phyloP scores from a whole-genome alignment of 2,113 vertebrate genomes.

The Nyctereutes procyonoides region DNA sequence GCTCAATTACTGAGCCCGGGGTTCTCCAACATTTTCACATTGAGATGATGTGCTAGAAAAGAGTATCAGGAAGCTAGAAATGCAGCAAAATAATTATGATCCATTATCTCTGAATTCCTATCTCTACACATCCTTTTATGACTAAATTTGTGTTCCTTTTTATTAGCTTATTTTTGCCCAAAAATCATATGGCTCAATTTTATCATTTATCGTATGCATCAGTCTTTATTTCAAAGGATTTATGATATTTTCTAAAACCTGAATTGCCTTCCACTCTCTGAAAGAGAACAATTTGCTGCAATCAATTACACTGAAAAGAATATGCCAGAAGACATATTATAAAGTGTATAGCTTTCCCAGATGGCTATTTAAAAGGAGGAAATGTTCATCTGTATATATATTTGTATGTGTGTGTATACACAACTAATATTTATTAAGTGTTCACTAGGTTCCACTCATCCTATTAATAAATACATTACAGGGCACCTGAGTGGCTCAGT shows the following conservation, averaged over 20 bases:
- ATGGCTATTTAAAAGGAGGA: background rate
- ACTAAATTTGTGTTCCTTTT: background rate
- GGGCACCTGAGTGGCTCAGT: background rate
- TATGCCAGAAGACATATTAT: background rate
- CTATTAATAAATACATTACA: background rate
- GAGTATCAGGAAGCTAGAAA: background rate
- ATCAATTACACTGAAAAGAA: slow-evolving; percentile 12
- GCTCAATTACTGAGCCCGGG: background rate
- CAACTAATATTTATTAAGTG: background rate
- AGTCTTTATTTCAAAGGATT: background rate
- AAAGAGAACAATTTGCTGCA: slow-evolving; percentile 36
- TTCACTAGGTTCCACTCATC: background rate
- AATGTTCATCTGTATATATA: background rate
- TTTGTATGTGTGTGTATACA: background rate
- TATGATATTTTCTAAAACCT: slow-evolving; percentile 3
- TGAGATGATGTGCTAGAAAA: background rate
- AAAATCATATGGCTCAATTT: background rate
- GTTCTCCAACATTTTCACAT: background rate
- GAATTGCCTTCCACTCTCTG: background rate
- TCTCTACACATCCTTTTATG: background rate
- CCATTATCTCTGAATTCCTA: background rate
- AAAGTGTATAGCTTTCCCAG: background rate
- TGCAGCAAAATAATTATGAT: background rate
- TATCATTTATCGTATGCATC: slow-evolving; percentile 3
- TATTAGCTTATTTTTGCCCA: background rate